phyloP scores from a whole-genome alignment of 2,113 vertebrate species.

The Halichoerus grypus region DNA sequence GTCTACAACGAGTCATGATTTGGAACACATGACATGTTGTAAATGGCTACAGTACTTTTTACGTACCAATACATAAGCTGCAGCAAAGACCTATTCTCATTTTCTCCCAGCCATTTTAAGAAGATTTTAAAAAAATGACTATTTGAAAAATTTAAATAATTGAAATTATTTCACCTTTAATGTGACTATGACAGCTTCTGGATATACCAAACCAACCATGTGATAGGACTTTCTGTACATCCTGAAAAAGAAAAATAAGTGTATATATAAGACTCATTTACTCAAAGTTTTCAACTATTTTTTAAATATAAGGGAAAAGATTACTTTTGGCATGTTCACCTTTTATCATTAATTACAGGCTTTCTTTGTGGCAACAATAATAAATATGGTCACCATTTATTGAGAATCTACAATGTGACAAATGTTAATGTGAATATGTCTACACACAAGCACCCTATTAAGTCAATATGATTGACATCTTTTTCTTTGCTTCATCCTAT shows the following conservation, averaged over 20 bases:
- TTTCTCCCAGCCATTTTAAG: background rate
- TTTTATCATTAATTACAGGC: background rate
- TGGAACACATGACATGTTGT: background rate
- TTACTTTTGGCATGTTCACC: background rate
- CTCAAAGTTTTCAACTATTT: background rate
- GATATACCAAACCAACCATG: slow-evolving; percentile 96
- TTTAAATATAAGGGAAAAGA: slow-evolving; percentile 20
- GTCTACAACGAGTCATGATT: background rate
- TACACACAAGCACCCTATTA: background rate
- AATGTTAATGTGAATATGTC: background rate
- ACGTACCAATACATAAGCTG: background rate
- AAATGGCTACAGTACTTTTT: slow-evolving; percentile 20
- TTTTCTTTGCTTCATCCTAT: background rate
- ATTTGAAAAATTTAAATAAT: slow-evolving; percentile 66
- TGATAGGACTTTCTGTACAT: slow-evolving; percentile 98
- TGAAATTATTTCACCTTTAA: slow-evolving; percentile 93
- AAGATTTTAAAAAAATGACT: background rate
- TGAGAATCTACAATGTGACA: background rate
- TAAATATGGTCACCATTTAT: background rate
- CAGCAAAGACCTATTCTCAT: background rate
- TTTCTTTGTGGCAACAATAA: background rate
- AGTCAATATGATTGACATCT: background rate
- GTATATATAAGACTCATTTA: slow-evolving; percentile 41
- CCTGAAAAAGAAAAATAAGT: slow-evolving; percentile 87
- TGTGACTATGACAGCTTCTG: slow-evolving; percentile 93